These are phyloP conservation scores for Heterotilapia buettikoferi DNA, from an alignment of 2,113 vertebrate species.

Conservation along the genomic window DNA sequence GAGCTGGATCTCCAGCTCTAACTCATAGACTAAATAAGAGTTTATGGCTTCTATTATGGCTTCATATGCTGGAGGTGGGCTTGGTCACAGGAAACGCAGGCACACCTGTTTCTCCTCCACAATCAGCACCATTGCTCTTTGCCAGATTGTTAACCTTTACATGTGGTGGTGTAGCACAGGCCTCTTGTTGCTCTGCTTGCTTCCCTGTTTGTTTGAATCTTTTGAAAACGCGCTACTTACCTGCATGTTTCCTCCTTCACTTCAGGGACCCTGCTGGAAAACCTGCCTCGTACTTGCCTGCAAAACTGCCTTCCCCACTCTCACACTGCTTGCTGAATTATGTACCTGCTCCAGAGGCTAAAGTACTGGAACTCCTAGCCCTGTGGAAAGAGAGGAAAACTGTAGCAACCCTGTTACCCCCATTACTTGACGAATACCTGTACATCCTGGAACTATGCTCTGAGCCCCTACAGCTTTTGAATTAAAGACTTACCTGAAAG, in stretches of 20 bases:
- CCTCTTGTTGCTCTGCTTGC: neutral
- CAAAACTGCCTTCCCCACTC: neutral
- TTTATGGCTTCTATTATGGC: neutral
- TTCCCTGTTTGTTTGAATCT: neutral
- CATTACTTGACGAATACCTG: neutral
- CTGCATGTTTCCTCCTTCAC: neutral
- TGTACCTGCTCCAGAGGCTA: neutral
- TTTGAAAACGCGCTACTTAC: neutral
- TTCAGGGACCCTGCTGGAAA: neutral
- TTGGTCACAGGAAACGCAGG: neutral
- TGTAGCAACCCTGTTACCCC: neutral
- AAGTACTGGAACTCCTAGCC: neutral
- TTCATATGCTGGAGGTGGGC: neutral
- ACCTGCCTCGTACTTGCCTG: neutral
- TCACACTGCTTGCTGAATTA: neutral
- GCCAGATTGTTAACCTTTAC: neutral
- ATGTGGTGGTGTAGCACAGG: neutral
- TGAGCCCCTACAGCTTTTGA: neutral
- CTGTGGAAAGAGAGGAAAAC: neutral
- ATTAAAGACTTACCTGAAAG: neutral
- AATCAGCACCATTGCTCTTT: neutral
- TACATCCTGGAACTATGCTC: neutral
- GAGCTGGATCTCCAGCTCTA: neutral
- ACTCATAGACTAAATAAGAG: neutral
- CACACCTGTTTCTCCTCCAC: neutral